Conservation (phyloP, 2,113 vertebrate species). For the Alaudala cheleensis region DNA sequence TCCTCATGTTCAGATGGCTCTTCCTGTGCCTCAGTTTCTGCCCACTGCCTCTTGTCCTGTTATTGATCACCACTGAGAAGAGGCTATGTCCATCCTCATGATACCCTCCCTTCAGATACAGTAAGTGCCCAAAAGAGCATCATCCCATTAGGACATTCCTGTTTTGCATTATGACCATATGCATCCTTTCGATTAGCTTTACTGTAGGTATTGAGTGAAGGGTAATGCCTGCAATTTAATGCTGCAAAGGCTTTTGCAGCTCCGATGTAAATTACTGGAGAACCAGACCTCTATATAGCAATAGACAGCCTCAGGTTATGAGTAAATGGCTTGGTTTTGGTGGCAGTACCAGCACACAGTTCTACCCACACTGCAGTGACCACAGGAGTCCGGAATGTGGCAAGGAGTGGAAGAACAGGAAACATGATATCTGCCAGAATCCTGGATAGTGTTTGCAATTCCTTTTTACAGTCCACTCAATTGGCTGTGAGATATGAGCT, state of each 20-base stretch:
- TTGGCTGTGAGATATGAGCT: neutral
- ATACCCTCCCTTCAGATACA: neutral
- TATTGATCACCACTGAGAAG: neutral
- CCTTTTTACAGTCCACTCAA: neutral
- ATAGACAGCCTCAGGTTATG: neutral
- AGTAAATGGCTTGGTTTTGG: neutral
- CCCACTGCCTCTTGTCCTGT: neutral
- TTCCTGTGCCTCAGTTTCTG: neutral
- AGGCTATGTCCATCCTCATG: neutral
- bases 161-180: neutral
- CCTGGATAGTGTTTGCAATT: neutral
- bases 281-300: neutral
- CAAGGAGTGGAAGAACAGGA: neutral
- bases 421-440: neutral
- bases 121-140: neutral
- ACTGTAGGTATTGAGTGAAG: neutral
- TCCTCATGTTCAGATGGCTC: neutral
- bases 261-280: neutral
- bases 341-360: neutral
- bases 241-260: neutral
- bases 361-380: neutral
- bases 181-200: neutral
- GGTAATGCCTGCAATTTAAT: neutral
- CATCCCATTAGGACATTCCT: neutral
- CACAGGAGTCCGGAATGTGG: neutral